Evolutionary conservation across 2,113 vertebrate species (phyloP).

Genomic region (Oryzias celebensis): DNA sequence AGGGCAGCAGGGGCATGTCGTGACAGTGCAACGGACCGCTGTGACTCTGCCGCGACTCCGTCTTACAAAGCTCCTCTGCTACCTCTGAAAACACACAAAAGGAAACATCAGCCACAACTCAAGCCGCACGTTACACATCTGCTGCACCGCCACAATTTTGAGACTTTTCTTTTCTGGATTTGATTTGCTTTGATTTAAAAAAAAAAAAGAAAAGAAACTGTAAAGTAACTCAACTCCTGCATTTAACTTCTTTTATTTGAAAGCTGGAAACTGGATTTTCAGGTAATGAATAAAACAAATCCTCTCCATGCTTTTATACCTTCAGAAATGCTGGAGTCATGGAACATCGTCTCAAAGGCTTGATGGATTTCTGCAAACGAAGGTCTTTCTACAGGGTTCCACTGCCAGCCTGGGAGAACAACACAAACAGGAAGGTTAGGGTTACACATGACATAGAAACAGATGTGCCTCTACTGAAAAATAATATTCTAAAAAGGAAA

Average conservation of each 20-base stretch:
- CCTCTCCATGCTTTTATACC: slow-evolving; percentile 69
- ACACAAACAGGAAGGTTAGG: not conserved
- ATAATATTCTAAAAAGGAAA: too few relatives aligned
- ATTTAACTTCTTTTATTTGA: too few relatives aligned
- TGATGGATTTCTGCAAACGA: slow-evolving; percentile 97
- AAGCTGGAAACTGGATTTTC: too few relatives aligned
- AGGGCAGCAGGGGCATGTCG: slow-evolving; percentile 90
- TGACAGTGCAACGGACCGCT: slow-evolving; percentile 80
- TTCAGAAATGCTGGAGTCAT: slow-evolving; percentile 98
- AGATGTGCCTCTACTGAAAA: too few relatives aligned
- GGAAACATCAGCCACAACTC: not conserved
- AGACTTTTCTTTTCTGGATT: not conserved
- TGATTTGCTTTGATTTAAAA: not conserved
- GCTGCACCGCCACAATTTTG: not conserved
- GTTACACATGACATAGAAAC: too few relatives aligned
- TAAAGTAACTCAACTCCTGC: too few relatives aligned
- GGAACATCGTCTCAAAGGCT: slow-evolving; percentile 99
- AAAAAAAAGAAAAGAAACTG: not conserved
- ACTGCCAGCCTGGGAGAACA: slow-evolving; percentile 89
- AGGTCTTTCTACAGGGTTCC: slow-evolving; percentile 92
- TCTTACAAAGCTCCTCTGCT: slow-evolving; percentile 94
- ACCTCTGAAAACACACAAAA: slow-evolving; percentile 80
- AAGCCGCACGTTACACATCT: not conserved
- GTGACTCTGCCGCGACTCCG: slow-evolving; percentile 82
- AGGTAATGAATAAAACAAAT: not conserved